Evolutionary conservation across 2,113 vertebrate species (phyloP).

Genomic region (cattle (Bos taurus)): ARS-UCD2.0 NC_037333.1:62943001-62943500

Average conservation of each 20-base stretch:
- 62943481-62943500: background rate
- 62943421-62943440: background rate
- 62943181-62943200: background rate
- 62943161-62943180: background rate
- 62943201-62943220: background rate
- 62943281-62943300: background rate
- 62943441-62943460: background rate
- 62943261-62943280: background rate
- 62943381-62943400: background rate
- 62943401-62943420: background rate
- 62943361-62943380: background rate
- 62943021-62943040: background rate
- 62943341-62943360: background rate
- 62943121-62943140: background rate
- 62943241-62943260: background rate
- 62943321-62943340: background rate
- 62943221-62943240: background rate
- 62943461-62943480: background rate
- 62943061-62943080: background rate
- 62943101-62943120: background rate
- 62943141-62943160: background rate
- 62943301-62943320: background rate
- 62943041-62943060: background rate
- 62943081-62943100: background rate
- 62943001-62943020: background rate